Base-by-base conservation (phyloP, 2,113 vertebrate species). In the Microtus oregoni region DNA sequence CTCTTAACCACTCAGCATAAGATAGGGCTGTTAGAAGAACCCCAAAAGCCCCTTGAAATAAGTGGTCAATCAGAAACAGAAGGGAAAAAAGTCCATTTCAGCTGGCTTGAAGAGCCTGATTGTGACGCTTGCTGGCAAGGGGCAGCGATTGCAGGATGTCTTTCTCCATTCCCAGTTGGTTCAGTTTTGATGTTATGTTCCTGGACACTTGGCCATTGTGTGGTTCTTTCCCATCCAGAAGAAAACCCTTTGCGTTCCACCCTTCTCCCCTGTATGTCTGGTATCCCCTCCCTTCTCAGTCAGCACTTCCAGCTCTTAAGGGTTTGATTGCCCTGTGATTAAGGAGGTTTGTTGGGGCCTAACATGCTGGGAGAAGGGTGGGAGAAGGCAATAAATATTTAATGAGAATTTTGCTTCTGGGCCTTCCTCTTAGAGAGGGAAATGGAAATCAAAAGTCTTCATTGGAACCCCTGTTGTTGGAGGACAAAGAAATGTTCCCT, bases 291-390 rank as follows among this genome's bases (percentile, higher is more conserved):
- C 82, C 70, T 90, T 63, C 82, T 76, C 89, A 95, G 96, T 26
- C 78, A 32, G 88, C 78, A 61, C 61, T 79, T 47, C 65, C 63
- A 88, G 86, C 28, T 96, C 94, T 93, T 91, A 63, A 87, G 81
- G 83, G 70, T 91, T 90, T 97, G 98, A 98, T 95, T 98, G 97
- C 94, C 94, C 94, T 97, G 92, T 97, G 97, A 98, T 98, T 98
- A 98, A 98, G 97, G 97, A 98, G 97, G 93, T 97, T 96, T 98
- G 92, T 95, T 96, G 98, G 94, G 98, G 92, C 96, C 97, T 97
- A 98, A 96, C 87, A 92, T 96, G 95, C 75, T 97, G 93, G 92
- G 95, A 90, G 90, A 86, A 77, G 83, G 52, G 97, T 97, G 97
- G 96, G 95, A 98, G 97, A 96, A 94, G 79, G 86, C 89, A 93